Conservation (phyloP, 1,140 invertebrate species). For the Xylocopa sonorina region DNA sequence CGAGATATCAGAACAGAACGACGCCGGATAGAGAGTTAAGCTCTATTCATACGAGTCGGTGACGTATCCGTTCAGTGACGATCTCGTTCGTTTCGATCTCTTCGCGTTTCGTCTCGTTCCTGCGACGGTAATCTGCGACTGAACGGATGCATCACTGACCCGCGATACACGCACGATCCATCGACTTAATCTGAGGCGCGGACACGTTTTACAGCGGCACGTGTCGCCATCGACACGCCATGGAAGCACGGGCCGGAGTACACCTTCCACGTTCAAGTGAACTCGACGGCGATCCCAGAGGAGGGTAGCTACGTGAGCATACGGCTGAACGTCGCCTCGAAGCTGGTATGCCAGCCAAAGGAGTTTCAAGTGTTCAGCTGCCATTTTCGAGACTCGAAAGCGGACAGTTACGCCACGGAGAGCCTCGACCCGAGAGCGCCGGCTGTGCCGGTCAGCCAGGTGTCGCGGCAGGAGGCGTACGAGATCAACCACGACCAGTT, state of each 20-base stretch:
- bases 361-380: slow-evolving; percentile 54
- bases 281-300: slow-evolving; percentile 48
- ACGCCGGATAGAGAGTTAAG: no score
- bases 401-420: slow-evolving; percentile 47
- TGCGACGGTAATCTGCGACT: no score
- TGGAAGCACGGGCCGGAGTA: slow-evolving; percentile 56
- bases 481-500: slow-evolving; percentile 58
- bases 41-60: no score
- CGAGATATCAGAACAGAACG: no score
- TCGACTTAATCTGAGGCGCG: not conserved
- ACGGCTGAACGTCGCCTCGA: slow-evolving; percentile 35
- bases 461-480: slow-evolving; percentile 42
- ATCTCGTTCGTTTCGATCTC: no score
- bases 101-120: no score
- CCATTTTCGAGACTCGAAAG: slow-evolving; percentile 57
- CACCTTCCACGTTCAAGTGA: slow-evolving; percentile 51
- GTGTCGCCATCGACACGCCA: slow-evolving; percentile 16
- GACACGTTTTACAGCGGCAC: slow-evolving; percentile 38
- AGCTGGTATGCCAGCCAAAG: slow-evolving; percentile 65
- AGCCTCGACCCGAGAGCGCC: slow-evolving; percentile 20
- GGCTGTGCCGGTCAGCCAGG: not conserved
- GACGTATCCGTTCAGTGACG: no score
- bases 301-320: slow-evolving; percentile 42
- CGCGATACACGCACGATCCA: no score
- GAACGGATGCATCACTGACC: no score